Percentiles rank a stretch among this genome's conserved stretches.
These are phyloP conservation scores for Drosophila limbata DNA, from an alignment of 2,888 invertebrate genomes.

Conservation along the genomic window DNA sequence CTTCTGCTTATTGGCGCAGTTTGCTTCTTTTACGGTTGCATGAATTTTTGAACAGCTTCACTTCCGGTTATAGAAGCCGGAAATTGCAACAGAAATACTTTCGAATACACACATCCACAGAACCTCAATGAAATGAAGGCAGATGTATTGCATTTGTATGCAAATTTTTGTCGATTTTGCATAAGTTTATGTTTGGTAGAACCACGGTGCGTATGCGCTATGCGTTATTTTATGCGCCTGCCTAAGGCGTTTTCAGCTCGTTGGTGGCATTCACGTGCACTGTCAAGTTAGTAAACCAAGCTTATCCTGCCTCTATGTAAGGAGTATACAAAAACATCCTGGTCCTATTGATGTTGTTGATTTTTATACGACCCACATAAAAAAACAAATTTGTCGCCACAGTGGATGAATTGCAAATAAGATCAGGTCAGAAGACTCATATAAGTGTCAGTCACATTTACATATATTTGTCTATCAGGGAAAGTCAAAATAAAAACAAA, in stretches of 20 bases:
- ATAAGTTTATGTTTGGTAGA: slow-evolving; percentile 46
- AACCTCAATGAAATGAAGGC: slow-evolving; percentile 32
- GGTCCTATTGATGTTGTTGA: slow-evolving; percentile 27
- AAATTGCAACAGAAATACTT: slow-evolving; percentile 73
- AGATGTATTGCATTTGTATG: slow-evolving; percentile 73
- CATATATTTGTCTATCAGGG: slow-evolving; percentile 36
- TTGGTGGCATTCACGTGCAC: slow-evolving; percentile 40
- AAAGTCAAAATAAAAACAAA: background rate
- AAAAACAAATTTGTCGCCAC: slow-evolving; percentile 58
- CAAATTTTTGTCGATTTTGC: slow-evolving; percentile 66
- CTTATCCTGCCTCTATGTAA: background rate
- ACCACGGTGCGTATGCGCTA: slow-evolving; percentile 47
- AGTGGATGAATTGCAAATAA: slow-evolving; percentile 37
- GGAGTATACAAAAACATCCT: background rate
- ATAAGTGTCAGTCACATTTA: slow-evolving; percentile 36
- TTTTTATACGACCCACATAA: slow-evolving; percentile 56
- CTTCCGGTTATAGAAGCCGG: slow-evolving; percentile 74
- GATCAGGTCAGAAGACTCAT: slow-evolving; percentile 30
- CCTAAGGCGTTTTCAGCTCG: slow-evolving; percentile 31
- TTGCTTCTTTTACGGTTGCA: slow-evolving; percentile 76
- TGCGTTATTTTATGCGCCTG: slow-evolving; percentile 26
- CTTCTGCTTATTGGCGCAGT: slow-evolving; percentile 67
- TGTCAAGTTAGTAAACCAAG: slow-evolving; percentile 15
- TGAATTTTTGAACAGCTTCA: slow-evolving; percentile 74
- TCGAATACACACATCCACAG: slow-evolving; percentile 19